phyloP scores from a whole-genome alignment of 2,113 vertebrate genomes.

The Platanista minor region DNA sequence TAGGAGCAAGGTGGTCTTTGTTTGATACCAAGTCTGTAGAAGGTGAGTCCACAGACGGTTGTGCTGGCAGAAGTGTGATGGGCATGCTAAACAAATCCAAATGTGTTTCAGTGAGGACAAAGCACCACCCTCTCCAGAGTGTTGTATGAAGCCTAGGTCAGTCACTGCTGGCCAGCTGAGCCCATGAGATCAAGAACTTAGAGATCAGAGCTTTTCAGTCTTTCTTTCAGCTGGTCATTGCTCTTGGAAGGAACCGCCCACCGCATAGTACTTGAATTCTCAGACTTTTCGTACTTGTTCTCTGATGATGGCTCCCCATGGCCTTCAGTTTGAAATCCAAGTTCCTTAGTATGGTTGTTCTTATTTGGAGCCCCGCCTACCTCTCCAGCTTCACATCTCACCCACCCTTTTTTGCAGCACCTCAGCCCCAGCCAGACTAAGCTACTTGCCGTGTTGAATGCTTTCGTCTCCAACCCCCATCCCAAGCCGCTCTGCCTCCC shows the following conservation, averaged over 20 bases:
- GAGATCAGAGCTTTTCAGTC: not conserved
- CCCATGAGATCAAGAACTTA: not conserved
- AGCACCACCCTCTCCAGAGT: not conserved
- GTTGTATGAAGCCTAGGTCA: not conserved
- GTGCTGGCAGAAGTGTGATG: not conserved
- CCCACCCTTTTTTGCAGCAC: too few relatives aligned
- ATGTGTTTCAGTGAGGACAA: not conserved
- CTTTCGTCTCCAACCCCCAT: too few relatives aligned
- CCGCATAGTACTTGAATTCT: not conserved
- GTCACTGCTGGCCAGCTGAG: not conserved
- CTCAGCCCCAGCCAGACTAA: not conserved
- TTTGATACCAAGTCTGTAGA: not conserved
- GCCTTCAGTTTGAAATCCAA: not conserved
- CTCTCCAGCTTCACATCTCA: not conserved
- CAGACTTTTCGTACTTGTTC: not conserved
- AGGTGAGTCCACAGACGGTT: not conserved
- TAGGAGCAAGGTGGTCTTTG: not conserved
- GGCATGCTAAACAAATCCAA: not conserved
- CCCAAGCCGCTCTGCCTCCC: not conserved
- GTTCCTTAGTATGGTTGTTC: not conserved
- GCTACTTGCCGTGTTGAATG: rapidly evolving
- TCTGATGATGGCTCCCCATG: not conserved
- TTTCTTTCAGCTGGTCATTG: not conserved
- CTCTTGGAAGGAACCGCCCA: not conserved
- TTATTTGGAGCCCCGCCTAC: not conserved